phyloP scores from a whole-genome alignment of 2,888 invertebrate genomes.

The Tupiocoris notatus region DNA sequence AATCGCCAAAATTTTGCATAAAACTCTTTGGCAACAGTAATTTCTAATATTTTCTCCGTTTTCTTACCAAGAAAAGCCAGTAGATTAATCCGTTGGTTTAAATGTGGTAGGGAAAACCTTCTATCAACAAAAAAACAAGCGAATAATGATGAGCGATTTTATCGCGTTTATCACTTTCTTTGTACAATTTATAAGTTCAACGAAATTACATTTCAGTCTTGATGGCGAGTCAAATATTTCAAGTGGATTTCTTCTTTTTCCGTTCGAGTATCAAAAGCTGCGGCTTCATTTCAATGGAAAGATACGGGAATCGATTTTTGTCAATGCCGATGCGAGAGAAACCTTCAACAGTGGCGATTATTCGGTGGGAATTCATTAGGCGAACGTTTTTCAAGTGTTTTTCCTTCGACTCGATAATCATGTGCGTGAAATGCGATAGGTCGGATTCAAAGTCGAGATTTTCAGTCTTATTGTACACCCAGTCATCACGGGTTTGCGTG shows the following conservation, averaged over 20 bases:
- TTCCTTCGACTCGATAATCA: conserved; percentile 78
- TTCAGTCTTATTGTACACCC: conserved; percentile 86
- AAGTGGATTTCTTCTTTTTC: conserved; percentile 1
- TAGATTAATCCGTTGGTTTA: too few species aligned
- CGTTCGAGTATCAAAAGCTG: conserved; percentile 72
- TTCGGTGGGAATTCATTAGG: conserved; percentile 70
- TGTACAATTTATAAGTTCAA: too few species aligned
- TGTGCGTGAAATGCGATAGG: conserved; percentile 71
- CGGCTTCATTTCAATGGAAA: conserved; percentile 78
- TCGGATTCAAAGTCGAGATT: conserved; percentile 65
- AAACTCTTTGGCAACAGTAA: too few species aligned
- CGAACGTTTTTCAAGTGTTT: conserved; percentile 74
- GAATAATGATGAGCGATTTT: too few species aligned
- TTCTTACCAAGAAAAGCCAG: too few species aligned
- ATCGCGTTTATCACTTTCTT: too few species aligned
- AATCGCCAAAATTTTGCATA: too few species aligned
- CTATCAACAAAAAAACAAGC: too few species aligned
- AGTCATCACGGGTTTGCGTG: conserved; percentile 73
- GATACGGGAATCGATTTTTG: conserved; percentile 73
- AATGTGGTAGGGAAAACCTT: too few species aligned
- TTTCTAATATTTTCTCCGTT: too few species aligned
- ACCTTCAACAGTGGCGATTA: conserved; percentile 74
- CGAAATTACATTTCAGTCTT: too few species aligned
- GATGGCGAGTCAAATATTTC: neutral
- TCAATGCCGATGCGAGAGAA: conserved; percentile 80